Evolutionary conservation across 2,888 invertebrate species (phyloP).

Genomic region (Melanostoma scalare): DNA sequence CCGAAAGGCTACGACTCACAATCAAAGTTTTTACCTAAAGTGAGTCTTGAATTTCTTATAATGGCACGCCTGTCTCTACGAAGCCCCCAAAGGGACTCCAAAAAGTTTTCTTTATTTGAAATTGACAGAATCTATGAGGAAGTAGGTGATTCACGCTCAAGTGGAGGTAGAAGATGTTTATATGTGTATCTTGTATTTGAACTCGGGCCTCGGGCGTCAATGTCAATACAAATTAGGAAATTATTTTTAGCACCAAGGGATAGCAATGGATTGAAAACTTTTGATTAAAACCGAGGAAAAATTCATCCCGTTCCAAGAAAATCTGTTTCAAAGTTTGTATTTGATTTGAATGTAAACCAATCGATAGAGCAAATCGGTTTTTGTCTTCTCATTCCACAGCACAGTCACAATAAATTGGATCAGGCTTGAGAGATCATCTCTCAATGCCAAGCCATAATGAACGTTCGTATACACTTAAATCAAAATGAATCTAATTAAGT

Average conservation of each 20-base stretch:
- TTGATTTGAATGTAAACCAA: background rate
- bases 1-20: background rate
- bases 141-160: background rate
- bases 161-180: too few species aligned
- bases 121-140: background rate
- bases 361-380: background rate
- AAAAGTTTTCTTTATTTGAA: too few species aligned
- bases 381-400: slow-evolving; percentile 4
- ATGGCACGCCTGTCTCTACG: too few species aligned
- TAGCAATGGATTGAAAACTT: too few species aligned
- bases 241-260: background rate
- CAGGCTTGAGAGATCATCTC: slow-evolving; percentile 3
- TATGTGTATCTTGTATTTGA: too few species aligned
- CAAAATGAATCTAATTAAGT: slow-evolving; percentile 54
- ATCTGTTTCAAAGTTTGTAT: background rate
- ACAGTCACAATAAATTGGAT: slow-evolving; percentile 2
- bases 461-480: slow-evolving; percentile 28
- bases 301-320: too few species aligned
- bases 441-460: background rate
- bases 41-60: too few species aligned
- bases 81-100: too few species aligned
- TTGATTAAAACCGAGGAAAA: too few species aligned
- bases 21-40: too few species aligned
- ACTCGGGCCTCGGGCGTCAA: too few species aligned
- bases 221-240: background rate